Evolutionary conservation across 2,888 invertebrate genomes (phyloP).

Genomic region (Sycophila texana): DNA sequence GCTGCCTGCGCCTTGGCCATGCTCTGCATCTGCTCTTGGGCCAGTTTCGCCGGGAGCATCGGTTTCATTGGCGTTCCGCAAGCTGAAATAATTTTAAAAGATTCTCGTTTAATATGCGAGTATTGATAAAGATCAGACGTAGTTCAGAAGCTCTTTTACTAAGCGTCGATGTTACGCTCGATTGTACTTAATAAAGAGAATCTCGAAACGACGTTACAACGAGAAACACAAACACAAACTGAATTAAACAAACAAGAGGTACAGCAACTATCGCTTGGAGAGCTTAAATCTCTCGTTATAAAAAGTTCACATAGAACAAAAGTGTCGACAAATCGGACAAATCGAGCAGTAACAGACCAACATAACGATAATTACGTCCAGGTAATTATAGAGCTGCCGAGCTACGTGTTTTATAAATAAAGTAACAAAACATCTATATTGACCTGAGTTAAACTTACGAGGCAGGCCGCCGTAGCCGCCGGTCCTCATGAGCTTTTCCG

Average conservation of each 20-base stretch:
- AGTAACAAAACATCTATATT: conserved; percentile 75
- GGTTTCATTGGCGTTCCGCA: conserved; percentile 82
- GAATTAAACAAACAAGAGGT: background rate
- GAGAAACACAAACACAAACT: background rate
- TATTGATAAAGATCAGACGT: conserved; percentile 15
- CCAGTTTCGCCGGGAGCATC: conserved; percentile 88
- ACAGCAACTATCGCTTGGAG: background rate
- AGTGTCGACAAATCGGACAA: conserved; percentile 36
- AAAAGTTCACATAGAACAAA: background rate
- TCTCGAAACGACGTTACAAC: background rate
- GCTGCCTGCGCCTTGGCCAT: conserved; percentile 74
- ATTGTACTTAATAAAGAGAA: conserved; percentile 10
- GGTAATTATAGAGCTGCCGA: conserved; percentile 61
- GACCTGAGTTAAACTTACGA: conserved; percentile 80
- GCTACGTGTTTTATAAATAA: conserved; percentile 62
- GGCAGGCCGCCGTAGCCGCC: conserved; percentile 93
- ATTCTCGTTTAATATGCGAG: conserved; percentile 40
- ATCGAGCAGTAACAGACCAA: conserved; percentile 21
- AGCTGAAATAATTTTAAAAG: conserved; percentile 76
- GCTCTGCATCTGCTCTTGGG: conserved; percentile 76
- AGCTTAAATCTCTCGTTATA: background rate
- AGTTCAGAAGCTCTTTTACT: conserved; percentile 59
- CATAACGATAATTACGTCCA: background rate
- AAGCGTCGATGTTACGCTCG: conserved; percentile 37
- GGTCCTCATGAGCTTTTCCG: conserved; percentile 97